Conservation (phyloP, 1,140 invertebrate genomes). For the Holotrichia oblita region DNA sequence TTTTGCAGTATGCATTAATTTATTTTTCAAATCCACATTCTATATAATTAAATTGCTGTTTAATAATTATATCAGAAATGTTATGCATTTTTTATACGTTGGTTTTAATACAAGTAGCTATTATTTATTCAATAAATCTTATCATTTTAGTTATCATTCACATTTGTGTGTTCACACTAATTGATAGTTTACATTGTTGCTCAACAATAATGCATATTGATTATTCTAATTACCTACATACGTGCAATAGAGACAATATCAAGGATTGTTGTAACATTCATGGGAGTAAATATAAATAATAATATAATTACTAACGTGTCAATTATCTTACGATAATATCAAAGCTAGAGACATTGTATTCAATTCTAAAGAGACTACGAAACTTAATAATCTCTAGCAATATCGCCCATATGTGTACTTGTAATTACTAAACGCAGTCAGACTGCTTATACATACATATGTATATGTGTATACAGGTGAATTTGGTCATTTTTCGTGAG, state of each 20-base stretch:
- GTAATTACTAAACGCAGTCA: too few species aligned
- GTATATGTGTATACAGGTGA: too few species aligned
- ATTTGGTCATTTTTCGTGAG: too few species aligned
- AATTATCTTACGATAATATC: too few species aligned
- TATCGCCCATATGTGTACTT: too few species aligned
- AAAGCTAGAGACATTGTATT: too few species aligned
- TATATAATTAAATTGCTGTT: not conserved
- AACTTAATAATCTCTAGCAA: too few species aligned
- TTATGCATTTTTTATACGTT: not conserved
- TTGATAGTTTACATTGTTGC: slow-evolving; percentile 17
- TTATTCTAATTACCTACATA: not conserved
- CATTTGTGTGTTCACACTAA: not conserved
- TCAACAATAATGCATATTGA: slow-evolving; percentile 17
- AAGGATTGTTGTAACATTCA: not conserved
- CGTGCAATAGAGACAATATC: not conserved
- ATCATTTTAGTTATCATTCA: not conserved
- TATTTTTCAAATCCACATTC: not conserved
- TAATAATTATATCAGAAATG: not conserved
- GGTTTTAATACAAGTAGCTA: not conserved
- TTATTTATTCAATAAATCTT: not conserved
- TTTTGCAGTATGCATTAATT: not conserved
- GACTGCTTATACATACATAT: too few species aligned
- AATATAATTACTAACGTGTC: too few species aligned
- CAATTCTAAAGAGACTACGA: too few species aligned
- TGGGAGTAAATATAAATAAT: too few species aligned